These are phyloP conservation scores for Spea bombifrons DNA, from an alignment of 2,113 vertebrate species.

Conservation along the genomic window DNA sequence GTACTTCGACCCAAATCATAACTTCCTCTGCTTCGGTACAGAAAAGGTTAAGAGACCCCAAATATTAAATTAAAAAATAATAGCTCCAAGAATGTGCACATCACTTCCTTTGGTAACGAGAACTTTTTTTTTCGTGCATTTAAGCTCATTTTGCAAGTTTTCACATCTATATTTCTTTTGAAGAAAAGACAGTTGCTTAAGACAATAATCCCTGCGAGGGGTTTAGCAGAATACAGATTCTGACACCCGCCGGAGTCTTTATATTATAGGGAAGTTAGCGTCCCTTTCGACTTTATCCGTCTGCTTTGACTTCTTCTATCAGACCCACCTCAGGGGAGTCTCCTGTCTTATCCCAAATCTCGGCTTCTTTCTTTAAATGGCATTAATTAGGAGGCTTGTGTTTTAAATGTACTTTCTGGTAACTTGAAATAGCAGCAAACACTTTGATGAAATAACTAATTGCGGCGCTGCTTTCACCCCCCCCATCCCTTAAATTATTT, in stretches of 20 bases:
- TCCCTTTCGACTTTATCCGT: slow-evolving; percentile 11
- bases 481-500: slow-evolving; percentile 19
- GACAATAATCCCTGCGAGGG: slow-evolving; percentile 25
- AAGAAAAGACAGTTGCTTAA: slow-evolving; percentile 15
- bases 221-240: slow-evolving; percentile 4
- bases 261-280: slow-evolving; percentile 19
- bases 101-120: no score
- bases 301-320: slow-evolving; percentile 11
- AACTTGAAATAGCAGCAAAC: slow-evolving; percentile 13
- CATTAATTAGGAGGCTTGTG: slow-evolving; percentile 20
- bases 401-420: slow-evolving; percentile 16
- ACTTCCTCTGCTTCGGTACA: no score
- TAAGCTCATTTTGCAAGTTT: no score
- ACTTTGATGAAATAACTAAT: slow-evolving; percentile 43
- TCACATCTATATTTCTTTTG: background rate
- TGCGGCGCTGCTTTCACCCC: slow-evolving; percentile 5
- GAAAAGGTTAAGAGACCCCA: no score
- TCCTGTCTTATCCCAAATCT: background rate
- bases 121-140: no score
- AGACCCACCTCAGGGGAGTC: slow-evolving; percentile 3
- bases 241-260: slow-evolving; percentile 19
- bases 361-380: slow-evolving; percentile 1
- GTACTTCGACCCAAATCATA: no score
- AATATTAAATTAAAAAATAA: no score
- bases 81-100: no score